Conservation (phyloP, 2,888 invertebrate genomes). For the Sesia bembeciformis region DNA sequence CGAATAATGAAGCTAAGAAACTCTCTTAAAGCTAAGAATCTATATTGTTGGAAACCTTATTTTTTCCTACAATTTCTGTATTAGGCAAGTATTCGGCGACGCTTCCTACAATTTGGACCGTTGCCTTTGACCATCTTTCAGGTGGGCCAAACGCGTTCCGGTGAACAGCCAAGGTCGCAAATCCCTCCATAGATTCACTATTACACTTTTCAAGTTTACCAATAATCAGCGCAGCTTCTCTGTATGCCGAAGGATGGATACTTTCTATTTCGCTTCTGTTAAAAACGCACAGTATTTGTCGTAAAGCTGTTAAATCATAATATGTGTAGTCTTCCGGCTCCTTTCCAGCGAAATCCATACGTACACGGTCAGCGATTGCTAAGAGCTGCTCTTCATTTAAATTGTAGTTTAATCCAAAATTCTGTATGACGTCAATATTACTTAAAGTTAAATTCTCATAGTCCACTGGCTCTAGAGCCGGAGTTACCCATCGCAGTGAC, state of each 20-base stretch:
- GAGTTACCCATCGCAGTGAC: slow-evolving; percentile 58
- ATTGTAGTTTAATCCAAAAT: slow-evolving; percentile 68
- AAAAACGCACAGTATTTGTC: slow-evolving; percentile 74
- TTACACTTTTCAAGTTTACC: slow-evolving; percentile 60
- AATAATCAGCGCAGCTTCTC: slow-evolving; percentile 54
- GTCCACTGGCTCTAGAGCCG: slow-evolving; percentile 60
- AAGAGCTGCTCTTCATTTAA: slow-evolving; percentile 48
- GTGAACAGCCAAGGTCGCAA: slow-evolving; percentile 57
- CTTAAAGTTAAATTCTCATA: slow-evolving; percentile 66
- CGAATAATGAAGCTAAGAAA: no score
- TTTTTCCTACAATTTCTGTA: not conserved
- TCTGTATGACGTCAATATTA: slow-evolving; percentile 67
- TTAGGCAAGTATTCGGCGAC: slow-evolving; percentile 46
- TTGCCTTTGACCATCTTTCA: slow-evolving; percentile 44
- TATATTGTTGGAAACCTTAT: not conserved
- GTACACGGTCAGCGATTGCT: slow-evolving; percentile 65
- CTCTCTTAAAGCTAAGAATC: no score
- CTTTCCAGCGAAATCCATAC: slow-evolving; percentile 67
- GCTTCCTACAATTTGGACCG: slow-evolving; percentile 43
- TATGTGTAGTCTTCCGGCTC: slow-evolving; percentile 70
- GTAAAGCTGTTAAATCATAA: slow-evolving; percentile 68
- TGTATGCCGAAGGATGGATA: slow-evolving; percentile 71
- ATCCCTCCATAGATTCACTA: slow-evolving; percentile 49
- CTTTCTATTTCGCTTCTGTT: slow-evolving; percentile 63
- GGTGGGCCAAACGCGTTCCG: slow-evolving; percentile 57